These are phyloP conservation scores for Apamea anceps DNA, from an alignment of 2,888 invertebrate genomes.

Conservation along the genomic window DNA sequence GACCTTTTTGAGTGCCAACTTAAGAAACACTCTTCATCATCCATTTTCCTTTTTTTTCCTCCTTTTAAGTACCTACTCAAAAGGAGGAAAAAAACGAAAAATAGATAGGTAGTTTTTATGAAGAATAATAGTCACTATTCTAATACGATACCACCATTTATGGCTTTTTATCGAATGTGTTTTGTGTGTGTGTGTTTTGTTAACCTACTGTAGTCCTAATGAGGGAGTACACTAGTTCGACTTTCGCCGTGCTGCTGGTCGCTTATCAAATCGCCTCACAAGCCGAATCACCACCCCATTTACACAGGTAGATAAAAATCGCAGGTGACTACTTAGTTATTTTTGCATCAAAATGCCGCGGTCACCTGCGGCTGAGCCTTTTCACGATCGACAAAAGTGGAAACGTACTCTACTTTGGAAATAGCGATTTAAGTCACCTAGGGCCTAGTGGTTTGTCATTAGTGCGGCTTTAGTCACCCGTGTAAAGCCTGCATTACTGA, in stretches of 20 bases:
- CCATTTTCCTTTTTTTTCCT: not conserved
- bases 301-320: not conserved
- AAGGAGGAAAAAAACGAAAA: too few relatives aligned
- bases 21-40: not conserved
- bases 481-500: not conserved
- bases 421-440: not conserved
- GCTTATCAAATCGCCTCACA: not conserved
- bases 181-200: too few relatives aligned
- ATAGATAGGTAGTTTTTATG: not conserved
- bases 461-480: too few relatives aligned
- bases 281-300: not conserved
- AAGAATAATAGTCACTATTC: not conserved
- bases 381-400: not conserved
- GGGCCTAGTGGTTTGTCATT: not conserved
- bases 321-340: too few relatives aligned
- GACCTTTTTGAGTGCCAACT: conserved; percentile 20
- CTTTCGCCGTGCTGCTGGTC: not conserved
- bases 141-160: not conserved
- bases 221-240: not conserved
- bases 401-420: not conserved
- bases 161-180: not conserved
- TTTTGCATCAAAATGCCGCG: too few relatives aligned
- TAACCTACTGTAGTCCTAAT: not conserved
- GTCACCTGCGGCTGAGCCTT: too few relatives aligned
- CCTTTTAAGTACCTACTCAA: too few relatives aligned